Base-by-base conservation (phyloP, 2,797 vertebrate species). In the Philypnodon macrostomus region DNA sequence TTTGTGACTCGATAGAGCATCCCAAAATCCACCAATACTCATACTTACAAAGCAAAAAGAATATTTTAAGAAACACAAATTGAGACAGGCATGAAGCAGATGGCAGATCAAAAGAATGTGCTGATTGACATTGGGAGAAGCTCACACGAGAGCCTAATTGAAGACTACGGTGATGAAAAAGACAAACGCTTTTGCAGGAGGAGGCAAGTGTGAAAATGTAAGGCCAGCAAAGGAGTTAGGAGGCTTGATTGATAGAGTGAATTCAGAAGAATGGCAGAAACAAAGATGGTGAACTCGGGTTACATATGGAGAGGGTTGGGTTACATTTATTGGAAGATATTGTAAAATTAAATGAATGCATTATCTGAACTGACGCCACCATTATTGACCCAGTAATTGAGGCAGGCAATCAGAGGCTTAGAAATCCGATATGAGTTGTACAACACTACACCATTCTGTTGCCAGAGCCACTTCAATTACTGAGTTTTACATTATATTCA, bases 341-440 rank as follows among this genome's bases (percentile, higher is more conserved):
- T 35, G 58, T 35, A 52, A 67, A 63, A 62, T 57, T 70, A 81
- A 73, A 74, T 58, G 41, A 73, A 69, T 9, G 53, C 68, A 63
- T 69, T 77, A 69, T 58, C 55, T 53, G 73, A 59, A 47, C 47
- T 66, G 69, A 70, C 67, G 61, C 55, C 15, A 1, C 36, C 53
- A 56, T 55, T 77, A 67, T 77, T 58, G 68, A 53, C 4, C 29
- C 6, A 15, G 35, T 73, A 77, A 83, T 70, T 75, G 61, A 73
- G 53, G 68, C 50, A 53, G 56, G 51, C 54, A 24, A 47, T 72
- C 42, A 41, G 48, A 12, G 47, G 53, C 50, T 70, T 10, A 47
- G 63, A 71, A 73, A 69, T 42, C 38, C 13, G 12, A 61, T 73
- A 75, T 70, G 44, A 51, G 34, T 60, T 42, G 48, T 42, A 46